Conservation (phyloP, 2,113 vertebrate genomes). For the Brachirus orientalis region DNA sequence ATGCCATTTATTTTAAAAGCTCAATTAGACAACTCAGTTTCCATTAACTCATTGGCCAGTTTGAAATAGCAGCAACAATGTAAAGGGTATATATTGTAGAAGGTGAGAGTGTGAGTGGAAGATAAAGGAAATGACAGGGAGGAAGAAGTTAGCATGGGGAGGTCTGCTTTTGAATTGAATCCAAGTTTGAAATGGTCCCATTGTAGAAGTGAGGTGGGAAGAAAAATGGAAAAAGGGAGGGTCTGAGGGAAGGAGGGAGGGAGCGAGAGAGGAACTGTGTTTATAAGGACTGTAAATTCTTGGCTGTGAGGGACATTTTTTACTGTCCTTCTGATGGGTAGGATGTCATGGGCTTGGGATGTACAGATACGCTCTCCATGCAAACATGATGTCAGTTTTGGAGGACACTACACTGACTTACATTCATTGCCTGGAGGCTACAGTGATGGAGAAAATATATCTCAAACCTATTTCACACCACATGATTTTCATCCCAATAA, state of each 20-base stretch:
- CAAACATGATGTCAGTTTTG: constrained; percentile 20
- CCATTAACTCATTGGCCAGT: constrained; percentile 52
- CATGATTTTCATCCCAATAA: too few relatives aligned
- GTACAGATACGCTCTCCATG: too few relatives aligned
- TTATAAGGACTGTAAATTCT: constrained; percentile 72
- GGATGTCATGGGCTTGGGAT: constrained; percentile 51
- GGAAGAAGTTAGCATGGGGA: constrained; percentile 19
- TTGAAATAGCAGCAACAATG: constrained; percentile 36
- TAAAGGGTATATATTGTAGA: constrained; percentile 10
- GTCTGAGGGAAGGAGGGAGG: neutral
- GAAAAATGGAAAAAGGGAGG: constrained; percentile 5
- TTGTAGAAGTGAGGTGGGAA: constrained; percentile 34
- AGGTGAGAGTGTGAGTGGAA: constrained; percentile 45
- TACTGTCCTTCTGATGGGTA: constrained; percentile 65
- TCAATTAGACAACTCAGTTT: constrained; percentile 62
- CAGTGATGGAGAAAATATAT: too few relatives aligned
- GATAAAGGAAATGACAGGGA: constrained; percentile 65
- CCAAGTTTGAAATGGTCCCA: constrained; percentile 59
- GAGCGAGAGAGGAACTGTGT: constrained; percentile 28
- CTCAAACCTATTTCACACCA: too few relatives aligned
- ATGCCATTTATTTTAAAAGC: constrained; percentile 52
- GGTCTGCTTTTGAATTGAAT: constrained; percentile 61
- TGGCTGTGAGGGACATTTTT: constrained; percentile 58
- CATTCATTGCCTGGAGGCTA: constrained; percentile 10
- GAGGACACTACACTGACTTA: constrained; percentile 13